Base-by-base conservation (phyloP, 2,113 vertebrate species). In the Toxotes chatareus region DNA sequence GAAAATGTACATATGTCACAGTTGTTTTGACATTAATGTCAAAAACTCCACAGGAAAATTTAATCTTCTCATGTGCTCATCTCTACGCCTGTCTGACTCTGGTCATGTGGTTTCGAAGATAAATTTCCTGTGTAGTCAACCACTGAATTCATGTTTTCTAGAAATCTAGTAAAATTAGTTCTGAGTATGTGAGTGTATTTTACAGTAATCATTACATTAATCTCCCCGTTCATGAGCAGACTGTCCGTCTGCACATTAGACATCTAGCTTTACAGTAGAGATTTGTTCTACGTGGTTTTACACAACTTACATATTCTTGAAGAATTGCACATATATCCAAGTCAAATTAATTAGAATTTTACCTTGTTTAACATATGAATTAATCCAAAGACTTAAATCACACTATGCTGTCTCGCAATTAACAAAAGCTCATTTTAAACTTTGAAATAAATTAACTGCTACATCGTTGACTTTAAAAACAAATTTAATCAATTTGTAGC, bases 11-110 rank as follows among this genome's bases (percentile, higher is more conserved):
- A 46, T 46, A 4, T 16, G 14, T 16, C 5, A 46, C 0, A 46
- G 44, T 46, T 46, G 44, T 14, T 5, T 5, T 27, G 27, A 27
- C 27, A 27, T 27, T 27, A 27, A 49, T 32, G 61, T 21, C 49
- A 55, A 17, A 42, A n/a, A 47, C 64, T 40, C 44, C 44, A 78
- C 42, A 31, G n/a, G 31, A 44, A 38, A 57, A 62, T 2, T 61
- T 47, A 16, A 31, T 1, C 5, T 21, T 16, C 62, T 73, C 46
- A 57, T 51, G 17, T 70, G 51, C 5, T 36, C 38, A 36, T 38
- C n/a, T 31, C 63, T 6, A 21, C 40, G 44, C 34, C 65, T 80
- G 72, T 53, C 62, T 73, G 61, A 69, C 87, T 89, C 80, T 84
- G 78, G 74, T 66, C 57, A 46, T 51, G 57, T 46, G 67, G 19